These are phyloP conservation scores for Hyperopisus bebe DNA, from an alignment of 2,113 vertebrate species.

Conservation along the genomic window DNA sequence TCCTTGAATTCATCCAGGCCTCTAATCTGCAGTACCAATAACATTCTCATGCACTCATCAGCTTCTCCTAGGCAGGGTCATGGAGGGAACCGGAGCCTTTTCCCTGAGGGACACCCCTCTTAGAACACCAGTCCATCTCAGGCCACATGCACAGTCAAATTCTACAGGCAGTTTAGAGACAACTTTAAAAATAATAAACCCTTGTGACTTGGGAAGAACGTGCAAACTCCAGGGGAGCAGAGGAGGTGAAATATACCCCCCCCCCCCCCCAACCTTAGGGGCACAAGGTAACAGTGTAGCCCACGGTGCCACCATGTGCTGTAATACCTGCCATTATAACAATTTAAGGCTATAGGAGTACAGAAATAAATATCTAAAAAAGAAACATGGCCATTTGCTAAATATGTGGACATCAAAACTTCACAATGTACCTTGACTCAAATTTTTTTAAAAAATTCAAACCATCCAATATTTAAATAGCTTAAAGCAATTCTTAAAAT, in stretches of 20 bases:
- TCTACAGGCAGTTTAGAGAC: neutral
- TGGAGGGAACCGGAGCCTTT: neutral
- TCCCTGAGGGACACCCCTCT: neutral
- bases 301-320: neutral
- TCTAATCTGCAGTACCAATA: neutral
- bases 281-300: neutral
- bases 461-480: neutral
- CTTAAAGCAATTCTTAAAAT: neutral
- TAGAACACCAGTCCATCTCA: neutral
- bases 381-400: neutral
- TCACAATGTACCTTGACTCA: neutral
- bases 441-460: neutral
- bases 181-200: neutral
- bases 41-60: neutral
- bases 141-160: neutral
- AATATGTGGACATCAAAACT: neutral
- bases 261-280: neutral
- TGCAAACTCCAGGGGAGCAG: neutral
- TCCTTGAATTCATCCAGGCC: neutral
- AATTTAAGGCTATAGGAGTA: neutral
- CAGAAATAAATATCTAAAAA: neutral
- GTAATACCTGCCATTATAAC: neutral
- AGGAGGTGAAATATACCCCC: neutral
- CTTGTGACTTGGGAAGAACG: neutral
- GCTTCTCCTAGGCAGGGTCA: neutral